Base-by-base conservation (phyloP, 1,140 invertebrate species). In the Apis laboriosa region DNA sequence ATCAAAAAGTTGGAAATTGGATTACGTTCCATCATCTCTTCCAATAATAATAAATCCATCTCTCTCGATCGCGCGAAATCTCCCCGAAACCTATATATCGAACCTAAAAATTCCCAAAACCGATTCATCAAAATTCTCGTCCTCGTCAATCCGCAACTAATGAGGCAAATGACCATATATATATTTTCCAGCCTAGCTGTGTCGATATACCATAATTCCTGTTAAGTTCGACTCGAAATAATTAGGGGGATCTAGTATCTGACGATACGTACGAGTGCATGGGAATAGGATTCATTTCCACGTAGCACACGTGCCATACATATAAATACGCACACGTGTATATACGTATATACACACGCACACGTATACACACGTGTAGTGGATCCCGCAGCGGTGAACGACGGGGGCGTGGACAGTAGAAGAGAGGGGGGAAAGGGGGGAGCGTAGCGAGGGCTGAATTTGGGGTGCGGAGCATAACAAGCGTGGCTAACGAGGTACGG, bases 401-500 rank as follows among this genome's bases (percentile, higher is more conserved):
- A 24, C n/a, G 63, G 13, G 66, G 43, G 12, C 43, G 34, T 11
- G 60, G n/a, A 49, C 5, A 53, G n/a, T 53, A 24, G n/a, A 9
- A 17, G 53, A 3, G 8, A n/a, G 5, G 21, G 15, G 19, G 2
- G 17, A 15, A 56, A 9, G 15, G 17, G 17, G 58, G 19, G 28
- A 24, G 2, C 49, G 61, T 55, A 34, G n/a, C 64, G 63, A 73
- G 84, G 73, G 72, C 73, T 85, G 86, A 86, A 90, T 90, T 91
- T 89, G 88, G 88, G 90, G 85, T 86, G 88, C 86, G 85, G 83
- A 87, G 88, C 87, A 88, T 93, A 93, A 93, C 91, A 92, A 93
- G 92, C 92, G 90, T 92, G 71, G 91, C 92, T 93, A 93, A 93
- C 92, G 92, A 93, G 92, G 90, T 91, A 89, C 90, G 80, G 90